Conservation (phyloP, 1,140 invertebrate species). For the Drosophila eugracilis region DNA sequence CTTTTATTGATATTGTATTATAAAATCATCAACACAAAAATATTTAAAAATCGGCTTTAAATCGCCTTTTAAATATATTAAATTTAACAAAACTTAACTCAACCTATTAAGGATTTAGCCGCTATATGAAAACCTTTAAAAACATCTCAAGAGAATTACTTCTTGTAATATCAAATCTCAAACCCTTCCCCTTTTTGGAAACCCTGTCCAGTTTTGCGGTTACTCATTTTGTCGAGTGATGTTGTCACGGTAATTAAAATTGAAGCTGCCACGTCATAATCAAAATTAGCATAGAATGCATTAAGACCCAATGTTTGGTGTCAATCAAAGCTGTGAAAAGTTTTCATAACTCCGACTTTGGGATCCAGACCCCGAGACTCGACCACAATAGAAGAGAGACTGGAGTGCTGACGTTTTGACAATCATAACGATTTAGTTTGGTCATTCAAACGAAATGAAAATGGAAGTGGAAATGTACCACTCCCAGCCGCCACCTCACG, state of each 20-base stretch:
- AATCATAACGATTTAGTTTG: constrained; percentile 70
- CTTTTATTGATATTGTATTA: too few relatives aligned
- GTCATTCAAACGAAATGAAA: constrained; percentile 41
- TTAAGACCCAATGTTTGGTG: constrained; percentile 79
- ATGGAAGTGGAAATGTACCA: constrained; percentile 21
- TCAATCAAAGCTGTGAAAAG: constrained; percentile 77
- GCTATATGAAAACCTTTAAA: too few relatives aligned
- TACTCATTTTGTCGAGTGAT: constrained; percentile 44
- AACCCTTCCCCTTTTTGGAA: not conserved
- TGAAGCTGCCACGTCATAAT: constrained; percentile 61
- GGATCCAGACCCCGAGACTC: constrained; percentile 10
- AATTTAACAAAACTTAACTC: too few relatives aligned
- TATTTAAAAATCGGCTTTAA: too few relatives aligned
- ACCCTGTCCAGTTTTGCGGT: constrained; percentile 8
- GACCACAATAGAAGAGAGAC: constrained; percentile 26
- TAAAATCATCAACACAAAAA: too few relatives aligned
- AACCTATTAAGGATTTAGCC: too few relatives aligned
- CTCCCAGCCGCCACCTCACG: constrained; percentile 44
- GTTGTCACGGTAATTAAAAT: constrained; percentile 75
- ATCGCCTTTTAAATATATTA: too few relatives aligned
- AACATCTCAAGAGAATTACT: too few relatives aligned
- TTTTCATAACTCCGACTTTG: constrained; percentile 64
- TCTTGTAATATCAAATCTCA: too few relatives aligned
- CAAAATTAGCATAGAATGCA: constrained; percentile 82
- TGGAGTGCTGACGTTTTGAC: constrained; percentile 78